Evolutionary conservation across 2,888 invertebrate genomes (phyloP).

Genomic region (Cheilosia vulpina): DNA sequence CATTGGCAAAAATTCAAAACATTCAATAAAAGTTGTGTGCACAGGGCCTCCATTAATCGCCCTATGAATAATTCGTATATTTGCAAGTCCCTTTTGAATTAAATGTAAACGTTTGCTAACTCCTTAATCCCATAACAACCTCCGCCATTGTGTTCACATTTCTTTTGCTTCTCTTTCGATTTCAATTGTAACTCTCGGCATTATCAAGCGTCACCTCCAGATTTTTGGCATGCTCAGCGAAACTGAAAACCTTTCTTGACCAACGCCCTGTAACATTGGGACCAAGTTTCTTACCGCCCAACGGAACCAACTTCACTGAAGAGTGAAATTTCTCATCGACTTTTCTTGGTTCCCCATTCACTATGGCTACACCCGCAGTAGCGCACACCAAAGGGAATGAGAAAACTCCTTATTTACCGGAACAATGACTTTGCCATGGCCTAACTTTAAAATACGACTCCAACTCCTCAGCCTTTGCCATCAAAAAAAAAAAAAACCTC

Average conservation of each 20-base stretch:
- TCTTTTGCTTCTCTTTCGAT: conserved; percentile 31
- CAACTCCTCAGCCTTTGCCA: conserved; percentile 47
- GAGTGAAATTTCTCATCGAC: conserved; percentile 48
- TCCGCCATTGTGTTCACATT: background rate
- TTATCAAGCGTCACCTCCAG: conserved; percentile 62
- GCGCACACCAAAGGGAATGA: background rate
- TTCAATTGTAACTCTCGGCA: conserved; percentile 27
- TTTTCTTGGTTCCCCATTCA: conserved; percentile 42
- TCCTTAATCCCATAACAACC: conserved; percentile 7
- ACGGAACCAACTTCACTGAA: conserved; percentile 32
- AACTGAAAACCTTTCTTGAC: conserved; percentile 57
- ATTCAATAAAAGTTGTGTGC: too few species aligned
- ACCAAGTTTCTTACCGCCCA: conserved; percentile 49
- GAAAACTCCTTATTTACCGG: conserved; percentile 57
- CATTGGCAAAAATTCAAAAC: too few species aligned
- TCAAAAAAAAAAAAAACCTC: conserved; percentile 48
- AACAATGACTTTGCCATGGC: conserved; percentile 65
- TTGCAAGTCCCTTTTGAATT: too few species aligned
- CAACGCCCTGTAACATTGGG: conserved; percentile 65
- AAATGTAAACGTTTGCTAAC: background rate
- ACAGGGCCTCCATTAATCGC: too few species aligned
- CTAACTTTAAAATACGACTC: conserved; percentile 51
- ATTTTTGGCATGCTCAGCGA: conserved; percentile 35
- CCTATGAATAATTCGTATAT: too few species aligned
- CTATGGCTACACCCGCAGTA: conserved; percentile 6